These are phyloP conservation scores for Drosophila limbata DNA, from an alignment of 2,888 invertebrate species.

Conservation along the genomic window DNA sequence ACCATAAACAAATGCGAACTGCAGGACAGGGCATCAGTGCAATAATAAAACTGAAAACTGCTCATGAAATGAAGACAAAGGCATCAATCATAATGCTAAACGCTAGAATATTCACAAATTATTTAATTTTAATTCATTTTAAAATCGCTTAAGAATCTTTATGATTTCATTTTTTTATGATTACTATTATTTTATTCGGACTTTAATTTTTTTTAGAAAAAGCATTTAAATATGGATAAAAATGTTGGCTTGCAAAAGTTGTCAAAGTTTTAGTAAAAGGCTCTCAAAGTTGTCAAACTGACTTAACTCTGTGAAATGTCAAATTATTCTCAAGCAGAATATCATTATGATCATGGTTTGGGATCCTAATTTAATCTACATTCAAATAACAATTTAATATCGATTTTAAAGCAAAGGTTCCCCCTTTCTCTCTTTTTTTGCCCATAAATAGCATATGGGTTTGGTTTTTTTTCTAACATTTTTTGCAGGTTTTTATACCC, in stretches of 20 bases:
- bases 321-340: background rate
- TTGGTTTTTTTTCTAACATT: no score
- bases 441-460: no score
- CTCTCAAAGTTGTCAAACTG: background rate
- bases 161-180: no score
- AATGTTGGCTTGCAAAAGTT: no score
- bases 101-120: background rate
- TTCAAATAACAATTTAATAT: no score
- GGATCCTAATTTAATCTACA: background rate
- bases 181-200: no score
- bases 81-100: constrained; percentile 12
- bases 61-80: constrained; percentile 16
- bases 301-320: background rate
- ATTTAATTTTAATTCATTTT: background rate
- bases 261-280: no score
- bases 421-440: no score
- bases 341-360: background rate
- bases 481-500: no score
- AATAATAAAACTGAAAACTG: constrained; percentile 46
- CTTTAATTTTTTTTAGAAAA: no score
- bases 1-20: constrained; percentile 30
- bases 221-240: no score
- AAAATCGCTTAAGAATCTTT: background rate
- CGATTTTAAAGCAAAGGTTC: no score
- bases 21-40: constrained; percentile 23